Evolutionary conservation across 2,113 vertebrate species (phyloP), one percentile per base, ranked within the genome.

Genomic region (Thalassoma bifasciatum): DNA sequence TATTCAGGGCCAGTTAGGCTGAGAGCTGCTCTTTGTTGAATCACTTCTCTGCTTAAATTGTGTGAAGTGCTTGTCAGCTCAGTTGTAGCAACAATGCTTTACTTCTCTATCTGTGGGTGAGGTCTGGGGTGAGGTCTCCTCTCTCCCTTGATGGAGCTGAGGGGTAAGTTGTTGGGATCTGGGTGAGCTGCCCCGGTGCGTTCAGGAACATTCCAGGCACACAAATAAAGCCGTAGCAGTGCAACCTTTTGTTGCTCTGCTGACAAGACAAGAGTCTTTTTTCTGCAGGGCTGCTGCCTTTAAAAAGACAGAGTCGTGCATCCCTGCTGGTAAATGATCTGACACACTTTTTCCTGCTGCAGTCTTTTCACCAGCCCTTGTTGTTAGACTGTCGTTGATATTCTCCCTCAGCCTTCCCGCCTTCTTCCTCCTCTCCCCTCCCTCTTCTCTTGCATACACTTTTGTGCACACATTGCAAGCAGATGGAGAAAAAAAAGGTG

Each of bases 271-370:
- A 84, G 87, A 86, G 91, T 65, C 67, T 88, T 90, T 91, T 46
- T 49, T 13, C 83, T 90, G 89, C 83, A 86, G 89, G 83, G 86
- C 85, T 77, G 62, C 87, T 64, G 87, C 88, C 86, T 87, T 75
- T 79, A 66, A 85, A 89, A 88, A 91, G 84, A 82, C 53, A 52
- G 73, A 86, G 86, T 88, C 53, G 68, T 75, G 78, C 87, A 87
- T 91, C 90, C 88, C 92, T 58, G 86, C 89, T 87, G 89, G 72
- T 88, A 89, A 92, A 92, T 84, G 88, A 92, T 92, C 89, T 91
- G 92, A 91, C 92, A 93, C 86, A 88, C 89, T 87, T 92, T 90
- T 74, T 77, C 65, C 79, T 38, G 52, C 89, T 79, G 86, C 87
- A 91, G 89, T 91, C 84, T 88, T 83, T 89, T 88, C 87, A 87